Conservation (phyloP, 2,797 vertebrate species). For the Gymnothorax javanicus region DNA sequence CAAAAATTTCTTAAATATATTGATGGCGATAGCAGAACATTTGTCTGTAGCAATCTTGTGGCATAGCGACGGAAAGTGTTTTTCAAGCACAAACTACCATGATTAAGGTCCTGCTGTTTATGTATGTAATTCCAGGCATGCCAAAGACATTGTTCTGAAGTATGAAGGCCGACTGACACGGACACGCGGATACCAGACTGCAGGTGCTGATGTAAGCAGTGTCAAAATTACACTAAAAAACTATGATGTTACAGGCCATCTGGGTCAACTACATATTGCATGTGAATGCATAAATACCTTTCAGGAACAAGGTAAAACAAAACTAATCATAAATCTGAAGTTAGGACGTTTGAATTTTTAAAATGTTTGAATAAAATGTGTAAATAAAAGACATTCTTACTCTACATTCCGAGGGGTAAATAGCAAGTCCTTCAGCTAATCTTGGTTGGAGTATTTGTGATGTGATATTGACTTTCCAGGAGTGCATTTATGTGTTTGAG, state of each 20-base stretch:
- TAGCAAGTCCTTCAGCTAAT: background rate
- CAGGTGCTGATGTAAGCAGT: conserved; percentile 86
- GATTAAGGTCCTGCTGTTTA: conserved; percentile 28
- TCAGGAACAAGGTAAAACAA: background rate
- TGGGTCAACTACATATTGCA: background rate
- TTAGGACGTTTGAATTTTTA: too few species aligned
- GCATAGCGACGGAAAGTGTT: background rate
- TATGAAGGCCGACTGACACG: conserved; percentile 93
- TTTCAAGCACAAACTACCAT: conserved; percentile 16
- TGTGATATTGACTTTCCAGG: background rate
- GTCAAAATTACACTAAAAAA: background rate
- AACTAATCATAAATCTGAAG: background rate
- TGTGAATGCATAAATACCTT: background rate
- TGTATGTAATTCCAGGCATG: conserved; percentile 76
- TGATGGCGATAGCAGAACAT: conserved; percentile 39
- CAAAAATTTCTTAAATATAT: conserved; percentile 37
- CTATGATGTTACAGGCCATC: background rate
- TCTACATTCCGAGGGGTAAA: background rate
- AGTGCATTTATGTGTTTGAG: background rate
- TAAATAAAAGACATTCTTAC: background rate
- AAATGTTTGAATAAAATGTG: too few species aligned
- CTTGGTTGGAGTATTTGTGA: background rate
- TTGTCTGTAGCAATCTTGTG: conserved; percentile 31
- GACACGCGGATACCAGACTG: conserved; percentile 95
- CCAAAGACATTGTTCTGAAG: conserved; percentile 89